These are phyloP conservation scores for Rhadinocentrus ornatus DNA, from an alignment of 2,797 vertebrate species.

Conservation along the genomic window DNA sequence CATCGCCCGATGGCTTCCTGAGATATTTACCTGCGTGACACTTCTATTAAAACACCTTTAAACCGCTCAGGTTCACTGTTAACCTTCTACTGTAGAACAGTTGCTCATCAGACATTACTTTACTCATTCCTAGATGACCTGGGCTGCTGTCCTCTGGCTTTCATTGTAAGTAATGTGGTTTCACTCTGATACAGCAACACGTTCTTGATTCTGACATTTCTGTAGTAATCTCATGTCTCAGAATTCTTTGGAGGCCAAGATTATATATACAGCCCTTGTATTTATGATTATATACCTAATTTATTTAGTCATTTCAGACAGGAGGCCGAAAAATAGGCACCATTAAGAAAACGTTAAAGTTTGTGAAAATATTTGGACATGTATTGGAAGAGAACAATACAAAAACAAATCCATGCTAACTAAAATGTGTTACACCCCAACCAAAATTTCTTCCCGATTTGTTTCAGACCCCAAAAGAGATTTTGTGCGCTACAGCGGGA, in stretches of 20 bases:
- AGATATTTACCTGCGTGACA: no score
- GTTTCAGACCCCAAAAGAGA: not conserved
- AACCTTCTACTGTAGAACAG: no score
- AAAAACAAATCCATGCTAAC: not conserved
- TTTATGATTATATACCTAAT: not conserved
- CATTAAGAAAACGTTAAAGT: not conserved
- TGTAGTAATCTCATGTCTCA: no score
- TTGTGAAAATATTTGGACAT: not conserved
- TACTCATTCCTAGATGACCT: no score
- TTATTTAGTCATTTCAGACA: not conserved
- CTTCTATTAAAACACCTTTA: no score
- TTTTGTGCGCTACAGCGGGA: conserved; percentile 14
- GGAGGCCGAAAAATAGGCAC: not conserved
- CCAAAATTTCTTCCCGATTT: not conserved
- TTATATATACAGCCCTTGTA: not conserved
- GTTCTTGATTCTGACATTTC: no score
- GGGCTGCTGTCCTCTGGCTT: no score
- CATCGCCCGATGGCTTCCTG: no score
- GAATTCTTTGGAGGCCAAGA: not conserved
- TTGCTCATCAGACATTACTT: no score
- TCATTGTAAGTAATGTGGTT: no score
- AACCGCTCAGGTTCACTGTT: no score
- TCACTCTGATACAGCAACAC: no score
- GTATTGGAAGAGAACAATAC: not conserved
- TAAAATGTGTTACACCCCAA: not conserved